Base-by-base conservation (phyloP, 2,888 invertebrate species). In the Brachyptera putata region DNA sequence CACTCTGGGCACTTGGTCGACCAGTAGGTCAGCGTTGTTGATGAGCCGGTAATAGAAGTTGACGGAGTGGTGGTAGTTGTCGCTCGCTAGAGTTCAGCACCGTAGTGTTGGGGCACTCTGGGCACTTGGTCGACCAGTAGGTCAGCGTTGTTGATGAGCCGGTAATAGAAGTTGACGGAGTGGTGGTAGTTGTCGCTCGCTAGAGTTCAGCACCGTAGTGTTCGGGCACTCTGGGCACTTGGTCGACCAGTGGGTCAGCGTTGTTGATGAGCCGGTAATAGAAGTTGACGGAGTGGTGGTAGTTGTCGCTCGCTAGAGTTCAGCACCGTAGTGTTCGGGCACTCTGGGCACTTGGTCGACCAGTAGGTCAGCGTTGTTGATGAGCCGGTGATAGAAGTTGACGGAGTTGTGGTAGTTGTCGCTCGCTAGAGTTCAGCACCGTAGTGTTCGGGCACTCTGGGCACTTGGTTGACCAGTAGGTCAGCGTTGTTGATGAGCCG, bases 11-110 rank as follows among this genome's bases (percentile, higher is more conserved):
- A n/a, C n/a, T n/a, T n/a, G n/a, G n/a, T 30, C 48, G 21, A 53
- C 14, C 34, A 53, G 14, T 3, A 64, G 48, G 39, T 78, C 75
- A 24, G 77, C 70, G 68, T 76, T 77, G 56, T 69, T 67, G 39
- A 79, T 76, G 16, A 79, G 61, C 64, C 76, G 74, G 60, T 75
- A 73, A 66, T 73, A 79, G 67, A 78, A 79, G 64, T 77, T 75
- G 13, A 78, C 72, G 22, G 73, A 71, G 64, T 75, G 69, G 61
- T 75, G 70, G 64, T 75, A 77, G n/a, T n/a, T n/a, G n/a, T n/a
- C n/a, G n/a, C n/a, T n/a, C n/a, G n/a, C n/a, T n/a, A n/a, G n/a
- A n/a, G n/a, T n/a, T n/a, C n/a, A n/a, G n/a, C n/a, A n/a, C n/a
- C n/a, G n/a, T n/a, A n/a, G n/a, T n/a, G n/a, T n/a, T n/a, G n/a